phyloP scores from a whole-genome alignment of 2,888 invertebrate genomes.

The Stegana nigrithorax region DNA sequence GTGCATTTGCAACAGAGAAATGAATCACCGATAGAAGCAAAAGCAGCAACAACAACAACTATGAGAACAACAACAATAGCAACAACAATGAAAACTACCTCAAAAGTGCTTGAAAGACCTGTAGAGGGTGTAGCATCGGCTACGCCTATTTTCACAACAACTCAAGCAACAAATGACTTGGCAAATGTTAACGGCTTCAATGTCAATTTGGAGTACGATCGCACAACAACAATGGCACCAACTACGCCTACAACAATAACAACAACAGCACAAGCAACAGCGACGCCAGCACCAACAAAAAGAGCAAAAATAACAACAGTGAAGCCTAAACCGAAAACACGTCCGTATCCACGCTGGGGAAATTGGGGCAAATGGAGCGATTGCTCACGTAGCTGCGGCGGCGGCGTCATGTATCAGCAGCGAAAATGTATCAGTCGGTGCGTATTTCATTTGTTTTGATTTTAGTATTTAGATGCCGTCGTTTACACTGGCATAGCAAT shows the following conservation, averaged over 20 bases:
- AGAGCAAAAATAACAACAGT: conserved; percentile 28
- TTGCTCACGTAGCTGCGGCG: conserved; percentile 87
- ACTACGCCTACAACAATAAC: conserved; percentile 15
- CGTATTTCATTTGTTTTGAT: conserved; percentile 34
- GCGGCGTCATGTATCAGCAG: conserved; percentile 73
- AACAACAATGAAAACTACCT: conserved; percentile 11
- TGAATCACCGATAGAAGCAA: conserved; percentile 21
- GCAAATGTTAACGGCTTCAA: background rate
- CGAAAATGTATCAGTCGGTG: conserved; percentile 66
- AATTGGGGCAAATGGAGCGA: conserved; percentile 83
- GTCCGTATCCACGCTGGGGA: conserved; percentile 76
- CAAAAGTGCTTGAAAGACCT: no score
- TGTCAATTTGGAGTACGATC: background rate
- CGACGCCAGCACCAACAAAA: conserved; percentile 24
- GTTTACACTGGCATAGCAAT: no score
- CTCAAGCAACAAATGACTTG: conserved; percentile 4
- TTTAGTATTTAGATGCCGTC: no score
- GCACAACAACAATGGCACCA: conserved; percentile 3
- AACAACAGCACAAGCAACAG: conserved; percentile 17
- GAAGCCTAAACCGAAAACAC: conserved; percentile 46
- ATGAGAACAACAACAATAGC: conserved; percentile 34
- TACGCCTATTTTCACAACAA: conserved; percentile 17
- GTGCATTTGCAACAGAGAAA: conserved; percentile 22
- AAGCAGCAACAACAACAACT: conserved; percentile 8
- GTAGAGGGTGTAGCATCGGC: no score